Evolutionary conservation across 1,140 invertebrate genomes (phyloP).

Genomic region (Drosophila bifasciata): DNA sequence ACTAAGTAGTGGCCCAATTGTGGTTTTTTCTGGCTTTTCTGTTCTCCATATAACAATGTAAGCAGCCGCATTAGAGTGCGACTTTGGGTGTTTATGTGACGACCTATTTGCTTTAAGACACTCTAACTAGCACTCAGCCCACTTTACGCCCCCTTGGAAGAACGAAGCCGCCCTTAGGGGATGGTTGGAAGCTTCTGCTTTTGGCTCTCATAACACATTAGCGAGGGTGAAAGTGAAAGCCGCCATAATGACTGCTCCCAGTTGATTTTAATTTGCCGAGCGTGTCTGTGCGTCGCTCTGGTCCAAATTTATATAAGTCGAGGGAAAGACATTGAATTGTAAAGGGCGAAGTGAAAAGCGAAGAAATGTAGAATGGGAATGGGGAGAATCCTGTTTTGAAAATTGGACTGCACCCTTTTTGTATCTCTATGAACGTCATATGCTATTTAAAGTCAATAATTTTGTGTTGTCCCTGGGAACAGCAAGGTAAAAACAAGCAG

Average conservation of each 20-base stretch:
- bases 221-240: constrained; percentile 80
- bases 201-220: constrained; percentile 78
- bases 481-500: not conserved
- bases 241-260: constrained; percentile 79
- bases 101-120: constrained; percentile 77
- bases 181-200: constrained; percentile 25
- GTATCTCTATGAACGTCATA: constrained; percentile 55
- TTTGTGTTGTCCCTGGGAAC: no score
- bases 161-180: constrained; percentile 33
- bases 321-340: constrained; percentile 29
- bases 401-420: constrained; percentile 25
- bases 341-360: constrained; percentile 33
- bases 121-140: constrained; percentile 37
- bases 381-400: constrained; percentile 24
- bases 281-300: constrained; percentile 60
- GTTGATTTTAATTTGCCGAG: constrained; percentile 74
- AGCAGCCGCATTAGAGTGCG: constrained; percentile 66
- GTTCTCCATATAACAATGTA: constrained; percentile 75
- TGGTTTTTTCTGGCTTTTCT: constrained; percentile 45
- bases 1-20: no score
- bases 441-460: constrained; percentile 56
- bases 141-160: constrained; percentile 23
- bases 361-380: constrained; percentile 23
- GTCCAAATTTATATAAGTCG: constrained; percentile 72
- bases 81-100: constrained; percentile 52